These are phyloP conservation scores for Ephydatia muelleri DNA, from an alignment of 37 sponge, comb jelly and placozoan genomes.

Conservation along the genomic window DNA sequence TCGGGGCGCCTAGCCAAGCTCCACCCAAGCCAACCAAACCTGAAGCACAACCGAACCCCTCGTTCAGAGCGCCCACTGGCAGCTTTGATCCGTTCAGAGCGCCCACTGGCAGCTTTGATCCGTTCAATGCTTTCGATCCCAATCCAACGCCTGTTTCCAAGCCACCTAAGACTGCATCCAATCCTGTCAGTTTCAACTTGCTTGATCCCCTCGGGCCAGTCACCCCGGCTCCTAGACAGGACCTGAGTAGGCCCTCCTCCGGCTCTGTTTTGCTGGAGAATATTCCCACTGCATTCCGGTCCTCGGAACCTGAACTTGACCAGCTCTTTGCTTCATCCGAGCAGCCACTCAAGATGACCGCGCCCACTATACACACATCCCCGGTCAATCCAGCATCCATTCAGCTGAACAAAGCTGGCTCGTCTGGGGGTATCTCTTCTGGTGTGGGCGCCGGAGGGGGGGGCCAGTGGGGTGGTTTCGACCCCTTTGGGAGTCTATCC, in stretches of 20 bases:
- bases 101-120: neutral
- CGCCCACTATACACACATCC: neutral
- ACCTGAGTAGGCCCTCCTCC: neutral
- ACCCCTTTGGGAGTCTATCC: neutral
- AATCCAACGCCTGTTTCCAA: conserved; percentile 4
- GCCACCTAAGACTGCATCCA: neutral
- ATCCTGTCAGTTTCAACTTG: neutral
- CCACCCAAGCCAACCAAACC: neutral
- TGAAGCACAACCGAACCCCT: neutral
- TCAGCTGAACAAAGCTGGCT: neutral
- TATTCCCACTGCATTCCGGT: neutral
- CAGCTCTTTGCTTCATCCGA: neutral
- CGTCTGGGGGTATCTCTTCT: neutral
- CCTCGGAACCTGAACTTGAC: neutral
- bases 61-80: neutral
- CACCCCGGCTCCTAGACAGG: neutral
- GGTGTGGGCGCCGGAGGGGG: no score
- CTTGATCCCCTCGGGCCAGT: neutral
- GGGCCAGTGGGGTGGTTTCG: neutral
- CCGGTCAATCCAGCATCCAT: neutral
- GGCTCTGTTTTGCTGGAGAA: neutral
- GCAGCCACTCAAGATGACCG: neutral
- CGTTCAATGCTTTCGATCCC: neutral
- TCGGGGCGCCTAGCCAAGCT: neutral
- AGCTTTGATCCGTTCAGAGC: neutral